Base-by-base conservation (phyloP, 2,797 vertebrate species). In the Macroramphosus scolopax region DNA sequence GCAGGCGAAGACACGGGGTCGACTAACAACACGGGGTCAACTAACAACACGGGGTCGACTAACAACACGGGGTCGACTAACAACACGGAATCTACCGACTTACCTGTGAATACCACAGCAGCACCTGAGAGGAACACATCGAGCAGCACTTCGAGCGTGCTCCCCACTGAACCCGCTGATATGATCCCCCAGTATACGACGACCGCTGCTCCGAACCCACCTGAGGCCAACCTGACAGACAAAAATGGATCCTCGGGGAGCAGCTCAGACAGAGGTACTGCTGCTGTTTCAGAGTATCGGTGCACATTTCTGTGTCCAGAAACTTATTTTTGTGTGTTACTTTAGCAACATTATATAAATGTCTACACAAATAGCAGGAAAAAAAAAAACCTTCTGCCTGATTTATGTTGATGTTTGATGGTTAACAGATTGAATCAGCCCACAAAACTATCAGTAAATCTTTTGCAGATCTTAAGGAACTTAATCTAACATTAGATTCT, bases 261-360 rank as follows among this genome's bases (percentile, higher is more conserved):
- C 53, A 63, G 33, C 63, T 65, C 73, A 22, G 80, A 77, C 0
- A 77, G 71, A 88, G 86, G 83, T 81, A 80, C 22, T 1, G 29
- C 6, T 17, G 14, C 15, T 8, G 31, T 55, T 44, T 72, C 59
- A 60, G 51, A n/a, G 55, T 63, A 31, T 71, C 38, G 40, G 25
- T 1, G 13, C 14, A 38, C n/a, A n/a, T n/a, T n/a, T 46, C 24
- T 51, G 11, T 51, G 18, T 55, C 47, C 31, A 10, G 9, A 40
- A 40, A 48, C 35, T 11, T 3, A 3, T 30, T 49, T 37, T 22
- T 39, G 8, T 44, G 9, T 33, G 16, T 40, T 26, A 33, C 26
- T 32, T 6, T 17, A n/a, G 20, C 4, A 46, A 22, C 25, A n/a
- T 29, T n/a, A 16, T 16, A 33, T 47, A 24, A 32, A 26, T 50